Percentiles rank a stretch among this genome's conserved stretches.
phyloP scores from a whole-genome alignment of 1,140 invertebrate species.

The Leptinotarsa defecta region DNA sequence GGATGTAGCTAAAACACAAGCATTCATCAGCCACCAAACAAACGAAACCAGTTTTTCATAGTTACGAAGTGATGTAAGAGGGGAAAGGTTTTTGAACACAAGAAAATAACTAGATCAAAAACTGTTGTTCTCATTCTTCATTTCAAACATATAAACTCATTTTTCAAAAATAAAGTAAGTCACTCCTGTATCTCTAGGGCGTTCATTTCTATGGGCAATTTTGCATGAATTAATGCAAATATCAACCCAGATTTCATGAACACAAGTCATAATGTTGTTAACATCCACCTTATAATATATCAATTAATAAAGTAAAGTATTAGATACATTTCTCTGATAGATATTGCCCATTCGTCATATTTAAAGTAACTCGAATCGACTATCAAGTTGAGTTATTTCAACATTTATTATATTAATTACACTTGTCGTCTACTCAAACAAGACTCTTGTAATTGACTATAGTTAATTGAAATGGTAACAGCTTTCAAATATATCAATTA shows the following conservation, averaged over 20 bases:
- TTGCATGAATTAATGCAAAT: slow-evolving; percentile 4
- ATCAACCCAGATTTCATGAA: not conserved
- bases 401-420: not conserved
- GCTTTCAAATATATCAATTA: slow-evolving; percentile 1
- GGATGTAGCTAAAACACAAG: too few species aligned
- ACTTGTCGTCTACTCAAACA: not conserved
- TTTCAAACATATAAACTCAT: too few species aligned
- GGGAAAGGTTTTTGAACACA: too few species aligned
- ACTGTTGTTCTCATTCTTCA: too few species aligned
- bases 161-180: too few species aligned
- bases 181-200: not conserved
- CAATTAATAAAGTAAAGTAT: slow-evolving; percentile 7
- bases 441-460: not conserved
- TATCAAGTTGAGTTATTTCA: not conserved
- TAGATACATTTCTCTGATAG: not conserved
- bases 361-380: slow-evolving; percentile 6
- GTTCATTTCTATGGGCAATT: not conserved
- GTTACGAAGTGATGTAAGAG: too few species aligned
- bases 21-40: too few species aligned
- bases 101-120: too few species aligned
- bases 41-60: too few species aligned
- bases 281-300: not conserved
- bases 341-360: slow-evolving; percentile 2
- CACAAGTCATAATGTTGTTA: not conserved
- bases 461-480: not conserved